Base-by-base conservation (phyloP, 1,140 invertebrate species). In the Zophobas atratus region DNA sequence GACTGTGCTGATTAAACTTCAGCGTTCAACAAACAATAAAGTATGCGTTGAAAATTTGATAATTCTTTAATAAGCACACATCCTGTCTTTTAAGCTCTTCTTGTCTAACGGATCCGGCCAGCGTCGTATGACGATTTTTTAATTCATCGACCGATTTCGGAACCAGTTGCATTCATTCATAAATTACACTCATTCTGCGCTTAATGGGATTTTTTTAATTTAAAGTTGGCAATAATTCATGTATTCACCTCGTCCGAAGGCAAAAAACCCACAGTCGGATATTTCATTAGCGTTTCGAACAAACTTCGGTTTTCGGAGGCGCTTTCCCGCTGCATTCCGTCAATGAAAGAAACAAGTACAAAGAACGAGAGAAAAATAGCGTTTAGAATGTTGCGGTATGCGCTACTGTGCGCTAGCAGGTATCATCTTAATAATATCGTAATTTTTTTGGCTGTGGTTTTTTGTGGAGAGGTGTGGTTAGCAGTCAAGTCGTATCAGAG, bases 31-130 rank as follows among this genome's bases (percentile, higher is more conserved):
- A 51, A 72, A 72, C 51, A 70, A 60, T 60, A 77, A 72, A 81
- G 77, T 76, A 80, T 81, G 77, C 81, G 81, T 82, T 80, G 81
- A 82, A 82, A 82, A 82, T 82, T 82, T 80, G 81, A 80, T 82
- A 82, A 82, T 82, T 79, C 79, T 35, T 78, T 82, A 82, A 82
- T 80, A 79, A 82, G 81, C 81, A 49, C 71, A 79, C 77, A 82
- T 82, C 81, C 81, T 80, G 81, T 71, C 46, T 70, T 72, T 75
- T 78, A 77, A 77, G 36, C 5, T 39, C 36, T 67, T 39, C 6
- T 67, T 43, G 33, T 41, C 60, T 43, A 34, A 33, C 60, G 32
- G 38, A n/a, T 2, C 43, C 36, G 38, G 36, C 36, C 8, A 33
- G 6, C n/a, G n/a, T 60, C 56, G 56, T 60, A 51, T 67, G 60